A percentile compares a stretch with the other conserved stretches of the same genome.
These are phyloP conservation scores for Catocala nupta DNA, from an alignment of 2,888 invertebrate genomes.

Conservation along the genomic window DNA sequence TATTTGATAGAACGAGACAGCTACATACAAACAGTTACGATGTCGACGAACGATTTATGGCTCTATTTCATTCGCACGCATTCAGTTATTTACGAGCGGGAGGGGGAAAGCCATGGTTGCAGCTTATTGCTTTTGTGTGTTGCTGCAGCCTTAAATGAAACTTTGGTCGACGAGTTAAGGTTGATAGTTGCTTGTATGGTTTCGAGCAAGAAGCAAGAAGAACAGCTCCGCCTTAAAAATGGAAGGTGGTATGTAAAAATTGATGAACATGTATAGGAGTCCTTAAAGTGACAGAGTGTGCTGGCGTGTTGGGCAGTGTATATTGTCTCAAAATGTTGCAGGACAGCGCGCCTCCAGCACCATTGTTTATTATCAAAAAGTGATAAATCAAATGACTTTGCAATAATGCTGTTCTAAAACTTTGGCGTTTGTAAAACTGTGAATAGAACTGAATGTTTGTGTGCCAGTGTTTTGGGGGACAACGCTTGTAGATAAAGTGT, in stretches of 20 bases:
- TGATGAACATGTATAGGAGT: constrained; percentile 87
- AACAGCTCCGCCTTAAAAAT: constrained; percentile 88
- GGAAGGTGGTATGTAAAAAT: constrained; percentile 88
- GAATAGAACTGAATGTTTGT: constrained; percentile 48
- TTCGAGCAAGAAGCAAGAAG: constrained; percentile 70
- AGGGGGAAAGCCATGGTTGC: constrained; percentile 74
- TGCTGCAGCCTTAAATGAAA: constrained; percentile 34
- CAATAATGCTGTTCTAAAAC: constrained; percentile 70
- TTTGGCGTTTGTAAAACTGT: constrained; percentile 57
- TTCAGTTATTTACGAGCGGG: constrained; percentile 60
- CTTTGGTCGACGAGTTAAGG: constrained; percentile 14
- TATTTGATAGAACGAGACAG: constrained; percentile 60
- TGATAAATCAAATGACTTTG: constrained; percentile 86
- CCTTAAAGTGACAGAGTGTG: constrained; percentile 87
- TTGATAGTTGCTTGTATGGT: constrained; percentile 39
- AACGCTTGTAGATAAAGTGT: constrained; percentile 29
- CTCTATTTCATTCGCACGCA: constrained; percentile 74
- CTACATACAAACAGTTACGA: constrained; percentile 45
- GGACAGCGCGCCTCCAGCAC: constrained; percentile 72
- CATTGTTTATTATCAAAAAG: constrained; percentile 86
- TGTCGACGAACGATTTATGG: constrained; percentile 52
- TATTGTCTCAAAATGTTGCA: constrained; percentile 86
- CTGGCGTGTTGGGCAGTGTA: constrained; percentile 86
- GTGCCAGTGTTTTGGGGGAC: constrained; percentile 54
- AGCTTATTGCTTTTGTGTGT: constrained; percentile 64